Evolutionary conservation across 2,797 vertebrate genomes (phyloP), one percentile per base, ranked within the genome.

Genomic region (Pseudochaenichthys georgianus): DNA sequence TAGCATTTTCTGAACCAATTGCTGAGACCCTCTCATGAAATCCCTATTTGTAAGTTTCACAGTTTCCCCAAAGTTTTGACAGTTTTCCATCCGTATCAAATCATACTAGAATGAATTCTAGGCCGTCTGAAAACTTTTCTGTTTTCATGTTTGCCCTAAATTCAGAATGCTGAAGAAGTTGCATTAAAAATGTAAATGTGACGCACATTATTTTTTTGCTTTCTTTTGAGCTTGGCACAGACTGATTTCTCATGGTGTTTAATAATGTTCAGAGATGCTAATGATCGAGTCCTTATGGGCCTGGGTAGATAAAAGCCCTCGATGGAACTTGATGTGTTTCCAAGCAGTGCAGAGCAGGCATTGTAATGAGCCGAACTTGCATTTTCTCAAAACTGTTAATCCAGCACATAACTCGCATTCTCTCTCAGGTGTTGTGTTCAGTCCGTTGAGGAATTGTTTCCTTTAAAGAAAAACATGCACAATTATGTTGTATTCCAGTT

Each of bases 351-450:
- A 81, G 72, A 79, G 70, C 70, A 70, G 80, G 77, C 74, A 84
- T 90, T 80, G 87, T 89, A 90, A 92, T 87, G 75, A 93, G 86
- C 88, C 93, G 87, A 91, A 87, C 80, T 84, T 70, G 88, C 86
- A 80, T 83, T 93, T 91, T 89, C 75, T 70, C 46, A 72, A 80
- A 92, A 87, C 61, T 87, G 88, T 89, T 86, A 82, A 89, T 86
- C 65, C 61, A 87, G 85, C 88, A 91, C 74, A 86, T 85, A 77
- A 80, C 45, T 81, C 47, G 17, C 41, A 73, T 80, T 83, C 79
- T 88, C 81, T 43, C 45, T 66, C 60, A 59, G 31, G 77, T 80
- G 81, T 81, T 88, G 66, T 85, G 84, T 67, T 80, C 60, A 28
- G 71, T 73, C 61, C 82, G 42, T 86, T 9, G 23, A 42, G 58